Conservation (phyloP, 2,797 vertebrate species). For the Enteromius thamalakanensis region DNA sequence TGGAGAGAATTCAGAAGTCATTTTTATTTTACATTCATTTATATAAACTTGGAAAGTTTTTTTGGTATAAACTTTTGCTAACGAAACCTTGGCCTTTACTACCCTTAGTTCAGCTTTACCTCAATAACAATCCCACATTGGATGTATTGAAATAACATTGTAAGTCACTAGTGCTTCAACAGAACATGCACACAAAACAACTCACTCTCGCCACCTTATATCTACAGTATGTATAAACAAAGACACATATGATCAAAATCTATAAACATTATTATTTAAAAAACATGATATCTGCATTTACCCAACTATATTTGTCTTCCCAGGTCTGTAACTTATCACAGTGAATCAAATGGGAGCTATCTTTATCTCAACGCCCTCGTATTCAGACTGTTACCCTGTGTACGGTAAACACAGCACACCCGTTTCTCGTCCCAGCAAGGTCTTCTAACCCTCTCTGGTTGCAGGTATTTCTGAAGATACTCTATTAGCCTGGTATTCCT, state of each 20-base stretch:
- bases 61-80: too few species aligned
- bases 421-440: not conserved
- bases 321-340: conserved; percentile 29
- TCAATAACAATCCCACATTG: conserved; percentile 23
- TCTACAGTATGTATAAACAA: not conserved
- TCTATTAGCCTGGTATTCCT: conserved; percentile 21
- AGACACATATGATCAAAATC: conserved; percentile 8
- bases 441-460: conserved; percentile 6
- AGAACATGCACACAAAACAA: conserved; percentile 16
- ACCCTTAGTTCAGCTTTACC: conserved; percentile 17
- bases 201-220: not conserved
- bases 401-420: conserved; percentile 46
- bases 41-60: not conserved
- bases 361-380: not conserved
- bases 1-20: not conserved
- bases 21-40: not conserved
- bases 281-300: conserved; percentile 2
- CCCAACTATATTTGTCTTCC: not conserved
- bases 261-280: conserved; percentile 15
- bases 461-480: not conserved
- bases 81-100: not conserved
- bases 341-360: conserved; percentile 8
- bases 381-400: conserved; percentile 22
- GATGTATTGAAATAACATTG: conserved; percentile 32
- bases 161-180: not conserved